Conservation (phyloP, 2,113 vertebrate genomes). For the Hippocampus barbouri region DNA sequence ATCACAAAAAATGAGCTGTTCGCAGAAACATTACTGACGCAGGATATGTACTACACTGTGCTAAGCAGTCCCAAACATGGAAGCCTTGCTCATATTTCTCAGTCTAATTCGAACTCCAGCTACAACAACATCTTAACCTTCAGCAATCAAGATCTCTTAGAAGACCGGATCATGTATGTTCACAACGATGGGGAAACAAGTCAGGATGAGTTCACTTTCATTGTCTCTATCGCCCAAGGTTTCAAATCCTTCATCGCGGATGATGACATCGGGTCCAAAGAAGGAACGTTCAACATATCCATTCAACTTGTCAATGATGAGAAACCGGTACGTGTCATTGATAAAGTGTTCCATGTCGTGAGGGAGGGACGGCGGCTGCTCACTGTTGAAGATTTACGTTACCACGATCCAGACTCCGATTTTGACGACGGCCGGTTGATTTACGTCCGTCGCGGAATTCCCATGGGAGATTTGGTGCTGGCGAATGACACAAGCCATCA, state of each 20-base stretch:
- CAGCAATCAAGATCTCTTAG: slow-evolving; percentile 76
- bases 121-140: slow-evolving; percentile 75
- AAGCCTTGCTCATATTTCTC: slow-evolving; percentile 74
- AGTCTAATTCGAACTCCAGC: slow-evolving; percentile 71
- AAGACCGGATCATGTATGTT: slow-evolving; percentile 78
- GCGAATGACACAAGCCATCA: slow-evolving; percentile 74
- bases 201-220: slow-evolving; percentile 76
- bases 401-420: slow-evolving; percentile 82
- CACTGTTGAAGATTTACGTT: slow-evolving; percentile 79
- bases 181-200: slow-evolving; percentile 85
- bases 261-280: slow-evolving; percentile 60
- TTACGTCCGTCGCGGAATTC: slow-evolving; percentile 82
- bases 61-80: slow-evolving; percentile 77
- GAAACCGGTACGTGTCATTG: slow-evolving; percentile 78
- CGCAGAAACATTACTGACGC: slow-evolving; percentile 76
- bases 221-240: slow-evolving; percentile 63
- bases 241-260: slow-evolving; percentile 47
- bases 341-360: slow-evolving; percentile 82
- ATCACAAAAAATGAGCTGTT: slow-evolving; percentile 80
- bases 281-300: slow-evolving; percentile 76
- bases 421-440: slow-evolving; percentile 81
- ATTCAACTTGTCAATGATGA: slow-evolving; percentile 85
- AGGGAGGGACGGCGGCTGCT: slow-evolving; percentile 77
- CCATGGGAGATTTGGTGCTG: slow-evolving; percentile 82
- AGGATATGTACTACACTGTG: slow-evolving; percentile 77